phyloP scores from a whole-genome alignment of 2,113 vertebrate genomes.

The Butorides virescens region DNA sequence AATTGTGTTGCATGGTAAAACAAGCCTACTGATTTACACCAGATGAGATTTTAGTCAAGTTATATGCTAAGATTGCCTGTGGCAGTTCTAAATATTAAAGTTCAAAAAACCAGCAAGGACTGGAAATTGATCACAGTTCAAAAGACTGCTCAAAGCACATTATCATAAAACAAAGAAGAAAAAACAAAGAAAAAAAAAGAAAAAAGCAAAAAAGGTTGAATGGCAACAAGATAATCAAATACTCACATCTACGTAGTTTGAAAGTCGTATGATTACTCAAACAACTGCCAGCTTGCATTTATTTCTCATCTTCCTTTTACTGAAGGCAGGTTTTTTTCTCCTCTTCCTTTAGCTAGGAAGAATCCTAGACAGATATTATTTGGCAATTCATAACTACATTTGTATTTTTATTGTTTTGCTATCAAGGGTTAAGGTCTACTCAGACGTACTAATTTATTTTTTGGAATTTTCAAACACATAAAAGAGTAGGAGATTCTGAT shows the following conservation, averaged over 20 bases:
- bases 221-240: not conserved
- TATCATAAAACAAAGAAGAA: not conserved
- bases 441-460: slow-evolving; percentile 22
- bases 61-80: not conserved
- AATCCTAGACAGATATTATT: slow-evolving; percentile 5
- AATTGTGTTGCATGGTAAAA: not conserved
- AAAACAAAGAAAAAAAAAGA: not conserved
- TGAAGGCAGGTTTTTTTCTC: not conserved
- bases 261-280: not conserved
- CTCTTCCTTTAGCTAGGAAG: slow-evolving; percentile 14
- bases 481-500: slow-evolving; percentile 64
- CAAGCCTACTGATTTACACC: not conserved
- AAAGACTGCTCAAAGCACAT: not conserved
- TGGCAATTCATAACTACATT: slow-evolving; percentile 3
- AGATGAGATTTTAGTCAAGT: not conserved
- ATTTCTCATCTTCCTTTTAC: not conserved
- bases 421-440: slow-evolving; percentile 42
- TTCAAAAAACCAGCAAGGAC: not conserved
- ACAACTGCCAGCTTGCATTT: not conserved
- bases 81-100: not conserved
- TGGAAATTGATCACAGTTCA: not conserved
- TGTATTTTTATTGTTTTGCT: not conserved
- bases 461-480: slow-evolving; percentile 44
- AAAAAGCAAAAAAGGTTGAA: not conserved
- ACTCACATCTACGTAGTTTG: not conserved